Evolutionary conservation across 1,140 invertebrate genomes (phyloP), one percentile per base, ranked within the genome.

Genomic region (Stegodyphus mimosarum): DNA sequence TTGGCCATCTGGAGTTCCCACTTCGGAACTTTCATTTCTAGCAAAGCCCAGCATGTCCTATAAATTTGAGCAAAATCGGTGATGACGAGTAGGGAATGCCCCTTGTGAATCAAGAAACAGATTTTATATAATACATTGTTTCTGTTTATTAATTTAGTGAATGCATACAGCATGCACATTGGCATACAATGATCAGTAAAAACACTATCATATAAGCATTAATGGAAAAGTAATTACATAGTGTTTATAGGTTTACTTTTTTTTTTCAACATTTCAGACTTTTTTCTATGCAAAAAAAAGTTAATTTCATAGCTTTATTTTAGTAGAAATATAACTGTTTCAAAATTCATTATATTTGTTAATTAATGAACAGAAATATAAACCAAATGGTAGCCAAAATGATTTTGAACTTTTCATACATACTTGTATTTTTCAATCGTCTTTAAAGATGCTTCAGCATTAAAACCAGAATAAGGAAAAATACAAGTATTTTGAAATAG

Each of bases 361-460:
- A 10, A 60, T 60, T 60, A 10, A 60, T 10, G 55, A 9, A 60
- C 55, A 60, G 15, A 60, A 15, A 60, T 33, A 33, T 33, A 33
- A 33, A 33, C 33, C 33, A 33, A 15, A 15, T 2, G 55, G 15
- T 10, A 60, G 15, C 9, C 9, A 15, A 60, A 60, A 60, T 2
- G 15, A 60, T 60, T 60, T 10, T 5, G 2, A 60, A 60, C 5
- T 60, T 60, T 9, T 60, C 9, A 60, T 33, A 60, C 55, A 10
- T 90, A 95, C 93, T 93, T 95, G 90, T 97, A 94, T 33, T 93
- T 90, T 18, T 92, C 89, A 17, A 96, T 92, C 0, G 94, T 91
- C 51, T 94, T 90, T 13, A 97, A 88, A 0, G 94, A 93, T 18
- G 93, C 92, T 51, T 91, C 90, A 52, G 95, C 93, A 91, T 94